Base-by-base conservation (phyloP, 2,797 vertebrate genomes). In the Prunella strophiata region DNA sequence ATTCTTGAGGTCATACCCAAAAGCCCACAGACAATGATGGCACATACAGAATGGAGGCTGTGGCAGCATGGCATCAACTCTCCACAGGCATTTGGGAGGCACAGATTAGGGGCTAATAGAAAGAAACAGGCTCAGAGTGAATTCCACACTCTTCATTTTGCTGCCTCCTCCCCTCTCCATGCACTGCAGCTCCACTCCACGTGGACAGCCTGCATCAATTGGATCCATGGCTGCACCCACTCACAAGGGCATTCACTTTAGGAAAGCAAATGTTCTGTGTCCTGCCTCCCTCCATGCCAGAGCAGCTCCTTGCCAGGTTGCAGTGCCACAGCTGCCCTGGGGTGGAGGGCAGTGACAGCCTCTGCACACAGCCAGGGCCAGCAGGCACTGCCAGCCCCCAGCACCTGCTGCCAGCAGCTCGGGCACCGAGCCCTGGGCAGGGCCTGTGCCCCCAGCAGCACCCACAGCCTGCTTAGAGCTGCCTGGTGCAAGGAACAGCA, bases 211-310 rank as follows among this genome's bases (percentile, higher is more conserved):
- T 25, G 34, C 32, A 78, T 7, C 47, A 62, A 2, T 0, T 38
- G 58, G 13, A 34, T 18, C 23, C 27, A 11, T 1, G 29, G 68
- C 47, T 48, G 63, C 32, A 71, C 12, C 21, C 55, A 51, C 0
- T 0, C 27, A 16, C 34, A 70, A 20, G 5, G 61, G 38, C 8
- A 1, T 32, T 34, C 19, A 23, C 43, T 36, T 20, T 0, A 54
- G 63, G n/a, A 82, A 55, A 0, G 4, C 32, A 34, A 42, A 50
- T 0, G 1, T 7, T 80, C 42, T 23, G 30, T 7, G 54, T 87
- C 14, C 79, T 51, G 55, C 19, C 57, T 70, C 40, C 36, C n/a
- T 43, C 18, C 16, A 3, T 5, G 34, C n/a, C 5, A 3, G 45
- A 88, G 34, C 38, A 50, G 23, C 51, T 63, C 2, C 2, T 26